Evolutionary conservation across 2,888 invertebrate species (phyloP).

Genomic region (Gymnocheta viridis): DNA sequence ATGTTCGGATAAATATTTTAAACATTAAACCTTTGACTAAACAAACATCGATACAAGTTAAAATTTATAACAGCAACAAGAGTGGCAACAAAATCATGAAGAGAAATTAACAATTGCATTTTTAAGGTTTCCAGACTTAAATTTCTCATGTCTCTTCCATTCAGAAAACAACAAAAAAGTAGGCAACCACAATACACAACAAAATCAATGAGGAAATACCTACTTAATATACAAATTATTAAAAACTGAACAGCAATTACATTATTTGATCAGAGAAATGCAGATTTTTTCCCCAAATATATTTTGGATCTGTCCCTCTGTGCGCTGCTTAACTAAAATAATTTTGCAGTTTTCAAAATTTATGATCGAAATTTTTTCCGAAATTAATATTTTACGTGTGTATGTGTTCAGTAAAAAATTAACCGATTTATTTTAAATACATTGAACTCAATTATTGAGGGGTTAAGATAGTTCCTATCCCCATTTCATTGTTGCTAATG

Average conservation of each 20-base stretch:
- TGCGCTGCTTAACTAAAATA: too few species aligned
- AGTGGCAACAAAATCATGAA: constrained; percentile 44
- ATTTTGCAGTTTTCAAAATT: too few species aligned
- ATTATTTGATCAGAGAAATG: background rate
- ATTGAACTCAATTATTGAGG: too few species aligned
- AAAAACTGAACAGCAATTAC: background rate
- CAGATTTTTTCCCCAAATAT: too few species aligned
- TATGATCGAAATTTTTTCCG: too few species aligned
- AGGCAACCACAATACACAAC: background rate
- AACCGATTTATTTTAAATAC: too few species aligned
- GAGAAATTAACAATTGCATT: constrained; percentile 64
- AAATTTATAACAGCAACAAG: constrained; percentile 8
- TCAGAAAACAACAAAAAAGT: background rate
- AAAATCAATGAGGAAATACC: constrained; percentile 55
- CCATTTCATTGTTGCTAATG: too few species aligned
- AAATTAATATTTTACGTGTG: too few species aligned
- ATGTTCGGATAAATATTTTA: constrained; percentile 49
- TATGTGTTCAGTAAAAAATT: too few species aligned
- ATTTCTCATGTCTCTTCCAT: constrained; percentile 44
- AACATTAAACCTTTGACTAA: constrained; percentile 33
- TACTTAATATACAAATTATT: constrained; percentile 32
- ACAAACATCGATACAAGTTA: constrained; percentile 29
- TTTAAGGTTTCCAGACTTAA: constrained; percentile 73
- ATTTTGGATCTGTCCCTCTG: too few species aligned
- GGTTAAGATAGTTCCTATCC: too few species aligned